A percentile compares a stretch with the other conserved stretches of the same genome.
These are phyloP conservation scores for Sycophila texana DNA, from an alignment of 2,888 invertebrate species.

Conservation along the genomic window DNA sequence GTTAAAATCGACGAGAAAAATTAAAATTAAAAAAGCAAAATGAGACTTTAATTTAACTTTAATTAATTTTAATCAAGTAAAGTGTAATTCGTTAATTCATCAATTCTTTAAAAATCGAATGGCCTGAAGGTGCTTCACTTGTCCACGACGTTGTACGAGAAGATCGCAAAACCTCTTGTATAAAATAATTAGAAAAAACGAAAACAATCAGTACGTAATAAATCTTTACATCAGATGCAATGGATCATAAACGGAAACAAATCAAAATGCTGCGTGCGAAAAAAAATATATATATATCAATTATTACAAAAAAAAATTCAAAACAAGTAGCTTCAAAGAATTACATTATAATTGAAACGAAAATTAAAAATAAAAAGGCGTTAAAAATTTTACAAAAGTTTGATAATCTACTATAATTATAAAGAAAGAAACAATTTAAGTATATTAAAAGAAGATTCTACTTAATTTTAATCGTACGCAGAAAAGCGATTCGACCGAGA, in stretches of 20 bases:
- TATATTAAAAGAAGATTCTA: background rate
- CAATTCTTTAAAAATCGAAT: background rate
- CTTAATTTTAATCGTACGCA: background rate
- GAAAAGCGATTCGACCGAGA: slow-evolving; percentile 8
- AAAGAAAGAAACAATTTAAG: slow-evolving; percentile 22
- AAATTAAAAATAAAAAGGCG: background rate
- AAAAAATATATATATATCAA: slow-evolving; percentile 1
- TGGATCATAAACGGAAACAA: slow-evolving; percentile 9
- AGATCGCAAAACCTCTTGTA: no score
- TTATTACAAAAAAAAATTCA: background rate
- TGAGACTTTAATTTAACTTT: no score
- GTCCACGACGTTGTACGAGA: background rate
- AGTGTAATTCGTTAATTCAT: no score
- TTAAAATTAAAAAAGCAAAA: no score
- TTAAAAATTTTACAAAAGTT: background rate
- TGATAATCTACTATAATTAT: background rate
- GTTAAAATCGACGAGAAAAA: no score
- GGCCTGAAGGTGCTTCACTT: slow-evolving; percentile 16
- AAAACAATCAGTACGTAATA: background rate
- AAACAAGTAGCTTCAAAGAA: background rate
- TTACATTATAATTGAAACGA: background rate
- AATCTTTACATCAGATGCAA: background rate
- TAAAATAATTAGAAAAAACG: background rate
- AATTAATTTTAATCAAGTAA: no score
- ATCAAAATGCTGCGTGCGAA: slow-evolving; percentile 9